Evolutionary conservation across 2,888 invertebrate genomes (phyloP), one percentile per base, ranked within the genome.

Genomic region (Nomada lathburiana): DNA sequence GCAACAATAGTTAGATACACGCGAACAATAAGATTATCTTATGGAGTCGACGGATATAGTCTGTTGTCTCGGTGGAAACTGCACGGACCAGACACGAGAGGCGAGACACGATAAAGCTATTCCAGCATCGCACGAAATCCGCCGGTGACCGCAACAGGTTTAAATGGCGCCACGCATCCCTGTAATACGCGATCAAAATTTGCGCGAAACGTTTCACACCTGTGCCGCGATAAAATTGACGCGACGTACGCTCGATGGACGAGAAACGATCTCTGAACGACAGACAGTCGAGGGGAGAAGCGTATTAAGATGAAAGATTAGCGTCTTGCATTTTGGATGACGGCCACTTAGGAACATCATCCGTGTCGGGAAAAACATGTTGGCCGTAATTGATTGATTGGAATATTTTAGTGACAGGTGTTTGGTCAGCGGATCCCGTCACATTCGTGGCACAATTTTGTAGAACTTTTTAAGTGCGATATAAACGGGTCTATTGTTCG

Each of bases 31-130:
- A 88, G 88, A 88, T 88, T 88, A 87, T 86, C 84, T 82, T 75
- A 65, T 42, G 47, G 85, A 75, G 71, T 65, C 69, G 47, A 44
- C 63, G 80, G 79, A 80, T 80, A 83, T 23, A 57, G 47, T 11
- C 70, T 73, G 75, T 83, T 82, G 82, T 85, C 83, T 75, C 72
- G 70, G 81, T 80, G 83, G 86, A 82, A 87, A 85, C 84, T 84
- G 84, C 73, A 47, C 74, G 74, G 82, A 53, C 74, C 84, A 2
- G 53, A 23, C 36, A 36, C 36, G 57, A 42, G 76, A 75, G 83
- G 75, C 85, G 67, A 83, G 87, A 87, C 87, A 87, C 84, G 87
- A 87, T 87, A 87, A 87, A 87, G 86, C 87, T 87, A 87, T 87
- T 83, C 83, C 82, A 70, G 53, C 67, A 55, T 70, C 75, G 59